These are phyloP conservation scores for Microcebus lehilahytsara DNA, from an alignment of 2,113 vertebrate genomes.

Conservation along the genomic window DNA sequence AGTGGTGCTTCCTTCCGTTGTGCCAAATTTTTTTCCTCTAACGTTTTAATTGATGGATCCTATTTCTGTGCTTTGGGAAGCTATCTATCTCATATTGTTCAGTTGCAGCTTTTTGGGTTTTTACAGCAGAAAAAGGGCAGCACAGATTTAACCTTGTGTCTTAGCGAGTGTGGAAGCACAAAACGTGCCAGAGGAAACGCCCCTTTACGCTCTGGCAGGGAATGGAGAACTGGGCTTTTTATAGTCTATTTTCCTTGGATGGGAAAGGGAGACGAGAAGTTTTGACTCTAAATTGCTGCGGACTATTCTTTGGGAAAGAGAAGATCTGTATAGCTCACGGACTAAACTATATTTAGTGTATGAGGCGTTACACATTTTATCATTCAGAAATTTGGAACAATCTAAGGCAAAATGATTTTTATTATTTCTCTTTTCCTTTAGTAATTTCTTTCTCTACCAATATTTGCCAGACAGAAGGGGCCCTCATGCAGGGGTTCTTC, in stretches of 20 bases:
- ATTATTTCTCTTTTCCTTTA: neutral
- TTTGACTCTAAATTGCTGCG: neutral
- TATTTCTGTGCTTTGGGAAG: neutral
- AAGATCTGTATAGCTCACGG: too few species aligned
- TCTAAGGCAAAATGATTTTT: neutral
- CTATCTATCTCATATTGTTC: neutral
- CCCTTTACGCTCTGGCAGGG: neutral
- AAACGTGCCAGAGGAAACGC: neutral
- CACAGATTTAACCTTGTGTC: slow-evolving; percentile 19
- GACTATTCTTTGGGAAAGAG: slow-evolving; percentile 1
- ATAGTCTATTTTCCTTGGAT: slow-evolving; percentile 8
- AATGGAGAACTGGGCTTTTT: neutral
- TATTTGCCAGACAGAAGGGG: neutral
- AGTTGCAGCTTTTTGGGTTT: neutral
- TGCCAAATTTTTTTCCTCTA: neutral
- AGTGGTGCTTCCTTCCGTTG: neutral
- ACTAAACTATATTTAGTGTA: neutral
- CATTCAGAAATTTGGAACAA: neutral
- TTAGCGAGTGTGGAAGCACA: neutral
- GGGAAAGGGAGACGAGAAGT: neutral
- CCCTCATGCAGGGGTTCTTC: neutral
- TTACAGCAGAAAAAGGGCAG: slow-evolving; percentile 26
- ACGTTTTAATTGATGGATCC: neutral
- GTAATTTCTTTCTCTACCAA: neutral
- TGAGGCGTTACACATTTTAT: neutral